A percentile compares a stretch with the other conserved stretches of the same genome.
These are phyloP conservation scores for Toxostoma redivivum DNA, from an alignment of 2,113 vertebrate genomes.

Conservation along the genomic window DNA sequence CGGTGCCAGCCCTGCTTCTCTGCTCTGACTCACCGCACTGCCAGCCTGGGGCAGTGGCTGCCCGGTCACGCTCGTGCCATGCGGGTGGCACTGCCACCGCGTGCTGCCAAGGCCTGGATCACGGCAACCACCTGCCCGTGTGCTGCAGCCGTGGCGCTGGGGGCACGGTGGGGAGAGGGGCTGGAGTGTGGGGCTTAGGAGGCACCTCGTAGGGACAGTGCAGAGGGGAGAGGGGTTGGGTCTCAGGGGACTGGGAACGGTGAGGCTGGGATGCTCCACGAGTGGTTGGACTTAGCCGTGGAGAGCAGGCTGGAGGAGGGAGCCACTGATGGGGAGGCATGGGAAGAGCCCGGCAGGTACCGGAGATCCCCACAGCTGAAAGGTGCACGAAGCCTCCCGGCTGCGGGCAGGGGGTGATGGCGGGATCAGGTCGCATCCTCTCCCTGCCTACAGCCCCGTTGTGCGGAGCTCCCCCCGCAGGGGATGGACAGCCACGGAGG, in stretches of 20 bases:
- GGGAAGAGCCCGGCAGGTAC: neutral
- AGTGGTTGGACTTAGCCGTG: neutral
- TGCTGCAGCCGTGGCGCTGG: neutral
- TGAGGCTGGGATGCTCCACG: neutral
- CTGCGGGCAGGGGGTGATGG: neutral
- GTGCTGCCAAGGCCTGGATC: conserved; percentile 27
- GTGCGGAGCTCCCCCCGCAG: neutral
- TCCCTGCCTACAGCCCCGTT: neutral
- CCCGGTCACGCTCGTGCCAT: conserved; percentile 41
- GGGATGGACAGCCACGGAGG: neutral
- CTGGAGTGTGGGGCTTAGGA: neutral
- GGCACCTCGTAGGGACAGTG: neutral
- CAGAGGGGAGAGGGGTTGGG: neutral
- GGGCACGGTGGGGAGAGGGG: neutral
- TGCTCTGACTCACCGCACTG: neutral
- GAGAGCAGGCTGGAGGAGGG: neutral
- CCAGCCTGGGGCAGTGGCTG: conserved; percentile 1
- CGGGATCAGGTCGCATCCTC: neutral
- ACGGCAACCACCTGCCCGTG: neutral
- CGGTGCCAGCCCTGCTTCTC: neutral
- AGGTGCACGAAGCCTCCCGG: neutral
- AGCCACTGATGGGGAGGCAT: neutral
- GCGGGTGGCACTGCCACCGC: neutral
- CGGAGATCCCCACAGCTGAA: neutral
- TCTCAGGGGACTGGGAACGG: neutral